phyloP scores from a whole-genome alignment of 2,888 invertebrate genomes.

The Nemurella pictetii region DNA sequence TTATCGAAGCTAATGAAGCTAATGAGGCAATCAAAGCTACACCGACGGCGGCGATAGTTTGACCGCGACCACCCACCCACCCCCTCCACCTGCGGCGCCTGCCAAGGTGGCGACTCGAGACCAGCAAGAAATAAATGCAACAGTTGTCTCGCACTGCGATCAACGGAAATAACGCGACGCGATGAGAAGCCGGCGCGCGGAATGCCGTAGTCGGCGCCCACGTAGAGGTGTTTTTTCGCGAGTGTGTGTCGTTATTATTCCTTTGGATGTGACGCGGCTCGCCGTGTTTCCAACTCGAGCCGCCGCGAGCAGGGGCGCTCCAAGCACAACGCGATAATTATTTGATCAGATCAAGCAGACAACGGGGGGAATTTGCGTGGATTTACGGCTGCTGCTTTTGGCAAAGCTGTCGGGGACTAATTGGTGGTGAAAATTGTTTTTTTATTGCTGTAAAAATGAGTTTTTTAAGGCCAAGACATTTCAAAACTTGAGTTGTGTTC shows the following conservation, averaged over 20 bases:
- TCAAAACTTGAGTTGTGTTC: no score
- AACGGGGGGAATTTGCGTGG: neutral
- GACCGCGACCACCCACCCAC: no score
- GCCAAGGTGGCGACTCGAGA: neutral
- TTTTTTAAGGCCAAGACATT: no score
- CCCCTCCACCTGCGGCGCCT: no score
- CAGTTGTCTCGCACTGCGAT: neutral
- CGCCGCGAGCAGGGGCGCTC: no score
- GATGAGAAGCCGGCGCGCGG: neutral
- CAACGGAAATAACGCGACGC: neutral
- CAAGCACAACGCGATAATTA: neutral
- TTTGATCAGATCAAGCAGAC: neutral
- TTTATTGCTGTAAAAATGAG: no score
- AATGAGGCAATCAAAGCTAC: no score
- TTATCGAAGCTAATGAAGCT: no score
- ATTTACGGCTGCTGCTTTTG: neutral
- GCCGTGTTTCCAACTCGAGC: no score
- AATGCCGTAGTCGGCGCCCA: neutral
- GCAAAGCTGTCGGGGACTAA: neutral
- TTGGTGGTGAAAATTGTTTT: neutral
- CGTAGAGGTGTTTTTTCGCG: neutral
- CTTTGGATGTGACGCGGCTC: no score
- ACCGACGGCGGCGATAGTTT: no score
- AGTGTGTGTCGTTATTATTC: no score
- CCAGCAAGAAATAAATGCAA: neutral